These are phyloP conservation scores for Heloderma charlesbogerti DNA, from an alignment of 2,113 vertebrate genomes.

Conservation along the genomic window DNA sequence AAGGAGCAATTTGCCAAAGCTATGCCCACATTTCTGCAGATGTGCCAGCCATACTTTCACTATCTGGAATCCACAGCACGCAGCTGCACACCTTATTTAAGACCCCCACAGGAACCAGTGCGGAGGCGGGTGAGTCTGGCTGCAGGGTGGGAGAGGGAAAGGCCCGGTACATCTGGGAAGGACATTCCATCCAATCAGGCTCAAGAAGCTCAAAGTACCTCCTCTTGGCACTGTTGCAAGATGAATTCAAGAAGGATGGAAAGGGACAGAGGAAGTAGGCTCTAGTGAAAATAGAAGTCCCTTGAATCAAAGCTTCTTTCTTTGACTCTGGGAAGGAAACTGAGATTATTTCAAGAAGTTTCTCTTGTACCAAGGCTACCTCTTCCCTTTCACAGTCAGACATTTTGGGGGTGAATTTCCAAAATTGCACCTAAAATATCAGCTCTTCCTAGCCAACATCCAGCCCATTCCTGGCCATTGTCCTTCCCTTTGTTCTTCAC, in stretches of 20 bases:
- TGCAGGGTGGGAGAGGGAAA: neutral
- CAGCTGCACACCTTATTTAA: conserved; percentile 47
- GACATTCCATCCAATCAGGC: neutral
- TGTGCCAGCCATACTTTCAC: conserved; percentile 82
- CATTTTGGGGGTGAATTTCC: neutral
- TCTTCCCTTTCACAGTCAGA: neutral
- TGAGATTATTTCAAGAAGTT: neutral
- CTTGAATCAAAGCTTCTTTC: neutral
- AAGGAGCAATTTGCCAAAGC: conserved; percentile 70
- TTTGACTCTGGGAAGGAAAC: neutral
- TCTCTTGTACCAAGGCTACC: neutral
- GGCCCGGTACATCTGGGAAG: no score
- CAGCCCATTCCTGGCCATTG: neutral
- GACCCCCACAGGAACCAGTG: conserved; percentile 62
- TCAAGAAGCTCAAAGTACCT: neutral
- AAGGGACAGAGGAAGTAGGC: neutral
- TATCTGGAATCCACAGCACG: conserved; percentile 81
- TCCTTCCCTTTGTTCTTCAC: neutral
- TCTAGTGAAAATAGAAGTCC: neutral
- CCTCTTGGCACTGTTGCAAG: neutral
- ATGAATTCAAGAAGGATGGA: neutral
- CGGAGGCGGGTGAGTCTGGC: conserved; percentile 72
- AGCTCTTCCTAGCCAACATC: neutral
- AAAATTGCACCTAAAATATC: neutral
- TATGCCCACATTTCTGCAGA: conserved; percentile 77